Conservation (phyloP, 2,113 vertebrate genomes). For the Rhinoderma darwinii region DNA sequence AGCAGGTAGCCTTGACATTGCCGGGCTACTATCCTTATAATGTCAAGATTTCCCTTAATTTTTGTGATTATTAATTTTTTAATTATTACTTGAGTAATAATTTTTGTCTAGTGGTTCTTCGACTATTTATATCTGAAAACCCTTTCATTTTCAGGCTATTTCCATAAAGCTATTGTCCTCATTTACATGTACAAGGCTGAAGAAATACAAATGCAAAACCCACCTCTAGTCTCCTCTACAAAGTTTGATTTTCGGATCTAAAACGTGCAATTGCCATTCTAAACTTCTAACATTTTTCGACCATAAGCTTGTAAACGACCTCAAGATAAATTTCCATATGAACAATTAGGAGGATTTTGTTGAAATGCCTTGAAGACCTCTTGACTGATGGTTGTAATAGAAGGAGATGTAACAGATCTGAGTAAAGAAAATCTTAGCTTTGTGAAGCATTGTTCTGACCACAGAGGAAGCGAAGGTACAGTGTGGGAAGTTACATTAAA, state of each 20-base stretch:
- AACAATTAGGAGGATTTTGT: constrained; percentile 17
- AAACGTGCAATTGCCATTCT: not conserved
- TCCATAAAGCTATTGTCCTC: not conserved
- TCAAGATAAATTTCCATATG: not conserved
- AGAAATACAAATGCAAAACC: not conserved
- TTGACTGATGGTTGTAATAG: constrained; percentile 27
- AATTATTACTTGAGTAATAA: too few species aligned
- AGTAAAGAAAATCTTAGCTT: not conserved
- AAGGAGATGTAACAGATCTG: constrained; percentile 43
- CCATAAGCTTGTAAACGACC: not conserved
- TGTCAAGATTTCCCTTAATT: too few species aligned
- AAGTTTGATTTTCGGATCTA: not conserved
- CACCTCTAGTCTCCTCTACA: not conserved
- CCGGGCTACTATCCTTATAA: too few species aligned
- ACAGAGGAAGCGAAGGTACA: constrained; percentile 14
- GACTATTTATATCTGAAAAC: not conserved
- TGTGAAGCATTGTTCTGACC: constrained; percentile 21
- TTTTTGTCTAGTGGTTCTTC: not conserved
- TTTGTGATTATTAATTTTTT: too few species aligned
- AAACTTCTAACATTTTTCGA: not conserved
- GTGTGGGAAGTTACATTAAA: constrained; percentile 37
- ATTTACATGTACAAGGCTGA: not conserved
- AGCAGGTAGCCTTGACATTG: too few species aligned
- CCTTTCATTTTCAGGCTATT: not conserved
- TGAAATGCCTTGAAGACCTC: constrained; percentile 29